phyloP scores from a whole-genome alignment of 2,113 vertebrate genomes.

The Macrotis lagotis region DNA sequence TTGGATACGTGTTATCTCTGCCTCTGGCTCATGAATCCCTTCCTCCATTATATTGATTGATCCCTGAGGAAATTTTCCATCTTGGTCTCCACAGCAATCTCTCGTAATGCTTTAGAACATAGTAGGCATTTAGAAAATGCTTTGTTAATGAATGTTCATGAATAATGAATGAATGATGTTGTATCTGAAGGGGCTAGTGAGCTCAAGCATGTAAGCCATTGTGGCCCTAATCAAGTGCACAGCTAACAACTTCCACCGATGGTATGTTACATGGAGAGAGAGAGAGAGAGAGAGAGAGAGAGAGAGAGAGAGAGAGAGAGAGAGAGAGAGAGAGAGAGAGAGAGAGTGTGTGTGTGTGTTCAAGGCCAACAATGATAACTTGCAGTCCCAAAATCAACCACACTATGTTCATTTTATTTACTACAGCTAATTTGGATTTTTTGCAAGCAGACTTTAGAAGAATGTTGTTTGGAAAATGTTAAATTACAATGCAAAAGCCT shows the following conservation, averaged over 20 bases:
- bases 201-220: not conserved
- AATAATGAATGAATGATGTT: not conserved
- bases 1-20: not conserved
- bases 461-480: not conserved
- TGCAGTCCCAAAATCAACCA: not conserved
- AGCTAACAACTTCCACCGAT: not conserved
- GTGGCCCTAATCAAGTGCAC: not conserved
- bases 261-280: not conserved
- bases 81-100: not conserved
- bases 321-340: too few species aligned
- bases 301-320: too few species aligned
- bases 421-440: not conserved
- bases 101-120: not conserved
- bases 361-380: too few species aligned
- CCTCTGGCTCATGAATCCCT: not conserved
- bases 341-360: too few species aligned
- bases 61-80: not conserved
- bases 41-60: not conserved
- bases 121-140: not conserved
- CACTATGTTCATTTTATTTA: not conserved
- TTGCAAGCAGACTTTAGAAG: not conserved
- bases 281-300: too few species aligned
- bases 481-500: conserved; percentile 39
- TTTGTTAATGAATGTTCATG: too few species aligned
- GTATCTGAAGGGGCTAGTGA: not conserved